Percentiles rank a stretch among this genome's conserved stretches.
Evolutionary conservation across 1,140 invertebrate species (phyloP).

Genomic region (Agrilus planipennis): DNA sequence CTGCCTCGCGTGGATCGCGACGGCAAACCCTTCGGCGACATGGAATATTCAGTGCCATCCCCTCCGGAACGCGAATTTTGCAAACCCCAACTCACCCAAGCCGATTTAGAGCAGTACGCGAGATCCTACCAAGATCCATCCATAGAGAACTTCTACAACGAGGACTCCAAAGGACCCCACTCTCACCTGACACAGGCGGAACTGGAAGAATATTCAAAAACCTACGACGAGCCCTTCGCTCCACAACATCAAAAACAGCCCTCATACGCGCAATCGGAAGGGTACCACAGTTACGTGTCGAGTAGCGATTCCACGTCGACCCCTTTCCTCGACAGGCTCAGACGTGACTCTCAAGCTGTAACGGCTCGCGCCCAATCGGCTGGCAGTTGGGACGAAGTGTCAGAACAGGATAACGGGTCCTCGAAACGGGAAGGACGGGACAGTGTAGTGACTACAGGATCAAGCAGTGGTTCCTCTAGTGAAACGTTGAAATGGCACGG

Average conservation of each 20-base stretch:
- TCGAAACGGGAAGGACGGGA: conserved; percentile 41
- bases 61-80: conserved; percentile 57
- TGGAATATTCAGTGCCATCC: conserved; percentile 60
- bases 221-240: conserved; percentile 37
- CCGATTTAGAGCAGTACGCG: conserved; percentile 59
- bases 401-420: conserved; percentile 29
- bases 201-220: conserved; percentile 35
- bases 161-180: conserved; percentile 8
- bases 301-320: conserved; percentile 69
- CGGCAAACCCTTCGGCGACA: conserved; percentile 49
- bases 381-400: conserved; percentile 37
- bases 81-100: conserved; percentile 47
- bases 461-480: conserved; percentile 59
- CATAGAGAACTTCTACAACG: conserved; percentile 14
- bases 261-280: conserved; percentile 69
- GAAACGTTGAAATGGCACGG: conserved; percentile 76
- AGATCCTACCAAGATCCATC: conserved; percentile 44
- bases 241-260: conserved; percentile 61
- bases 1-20: conserved; percentile 53
- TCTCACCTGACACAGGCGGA: conserved; percentile 24
- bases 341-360: conserved; percentile 48
- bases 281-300: conserved; percentile 71
- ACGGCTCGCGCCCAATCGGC: conserved; percentile 35
- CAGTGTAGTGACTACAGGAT: conserved; percentile 55
- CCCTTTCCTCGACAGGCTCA: conserved; percentile 58